Percentiles rank a stretch among this genome's conserved stretches.
These are phyloP conservation scores for Streblospio benedicti DNA, from an alignment of 1,140 invertebrate genomes.

Conservation along the genomic window DNA sequence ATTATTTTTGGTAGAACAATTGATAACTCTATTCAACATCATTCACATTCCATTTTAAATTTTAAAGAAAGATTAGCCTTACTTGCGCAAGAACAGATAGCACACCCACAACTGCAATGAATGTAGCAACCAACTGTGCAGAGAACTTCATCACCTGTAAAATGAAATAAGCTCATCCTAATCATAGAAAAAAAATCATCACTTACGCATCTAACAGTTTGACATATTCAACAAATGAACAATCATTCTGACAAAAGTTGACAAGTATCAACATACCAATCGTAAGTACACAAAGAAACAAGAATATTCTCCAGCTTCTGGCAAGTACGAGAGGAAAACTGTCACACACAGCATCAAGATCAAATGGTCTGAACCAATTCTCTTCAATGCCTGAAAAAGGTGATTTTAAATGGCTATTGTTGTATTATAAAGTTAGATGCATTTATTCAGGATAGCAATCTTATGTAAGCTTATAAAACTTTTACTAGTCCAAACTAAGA, in stretches of 20 bases:
- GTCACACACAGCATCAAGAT: slow-evolving; percentile 94
- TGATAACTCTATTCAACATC: too few relatives aligned
- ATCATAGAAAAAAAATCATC: slow-evolving; percentile 1
- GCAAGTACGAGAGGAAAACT: slow-evolving; percentile 94
- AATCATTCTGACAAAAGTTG: too few relatives aligned
- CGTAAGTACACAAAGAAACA: slow-evolving; percentile 99
- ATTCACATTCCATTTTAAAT: too few relatives aligned
- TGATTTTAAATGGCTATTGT: too few relatives aligned
- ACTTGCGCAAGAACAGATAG: slow-evolving; percentile 89
- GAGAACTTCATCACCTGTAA: slow-evolving; percentile 85
- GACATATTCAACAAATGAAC: too few relatives aligned
- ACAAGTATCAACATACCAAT: too few relatives aligned
- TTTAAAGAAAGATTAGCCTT: too few relatives aligned
- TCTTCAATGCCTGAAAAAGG: slow-evolving; percentile 62
- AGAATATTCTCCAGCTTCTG: slow-evolving; percentile 96
- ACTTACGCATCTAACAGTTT: too few relatives aligned
- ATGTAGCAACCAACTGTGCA: slow-evolving; percentile 87
- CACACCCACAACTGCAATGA: slow-evolving; percentile 93
- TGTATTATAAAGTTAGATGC: too few relatives aligned
- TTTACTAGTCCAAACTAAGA: too few relatives aligned
- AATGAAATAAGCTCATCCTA: slow-evolving; percentile 18
- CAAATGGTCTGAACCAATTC: slow-evolving; percentile 90
- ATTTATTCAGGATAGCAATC: slow-evolving; percentile 18
- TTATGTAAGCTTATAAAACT: too few relatives aligned
- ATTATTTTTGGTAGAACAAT: too few relatives aligned